Evolutionary conservation across 2,113 vertebrate genomes (phyloP).

Genomic region (Cochlearius cochlearius): DNA sequence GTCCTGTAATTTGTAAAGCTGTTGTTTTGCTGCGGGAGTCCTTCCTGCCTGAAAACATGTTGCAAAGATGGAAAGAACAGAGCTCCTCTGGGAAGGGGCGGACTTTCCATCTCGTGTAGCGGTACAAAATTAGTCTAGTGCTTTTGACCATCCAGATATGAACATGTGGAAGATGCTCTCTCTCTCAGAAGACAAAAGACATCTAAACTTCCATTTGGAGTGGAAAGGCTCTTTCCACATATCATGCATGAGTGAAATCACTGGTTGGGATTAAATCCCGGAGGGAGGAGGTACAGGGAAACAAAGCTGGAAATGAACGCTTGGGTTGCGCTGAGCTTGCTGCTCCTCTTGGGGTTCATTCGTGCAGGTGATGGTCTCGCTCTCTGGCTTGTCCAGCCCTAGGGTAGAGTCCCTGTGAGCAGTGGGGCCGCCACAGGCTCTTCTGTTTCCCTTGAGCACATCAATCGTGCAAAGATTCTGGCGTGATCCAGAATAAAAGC

Average conservation of each 20-base stretch:
- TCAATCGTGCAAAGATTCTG: not conserved
- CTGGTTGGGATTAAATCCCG: not conserved
- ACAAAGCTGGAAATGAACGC: not conserved
- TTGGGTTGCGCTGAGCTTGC: not conserved
- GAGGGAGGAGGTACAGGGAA: not conserved
- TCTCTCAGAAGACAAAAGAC: not conserved
- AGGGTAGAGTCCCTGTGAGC: accelerated
- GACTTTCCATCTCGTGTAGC: accelerated
- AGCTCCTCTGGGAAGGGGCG: not conserved
- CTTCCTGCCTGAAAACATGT: not conserved
- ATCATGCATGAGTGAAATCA: not conserved
- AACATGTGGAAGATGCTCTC: not conserved
- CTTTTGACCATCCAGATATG: not conserved
- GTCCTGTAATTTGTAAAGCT: not conserved
- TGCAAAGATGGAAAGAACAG: not conserved
- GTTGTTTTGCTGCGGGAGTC: not conserved
- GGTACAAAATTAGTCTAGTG: not conserved
- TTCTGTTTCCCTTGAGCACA: accelerated
- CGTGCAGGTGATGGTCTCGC: accelerated
- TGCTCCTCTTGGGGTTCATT: not conserved
- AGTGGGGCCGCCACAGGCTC: not conserved
- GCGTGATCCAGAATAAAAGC: not conserved
- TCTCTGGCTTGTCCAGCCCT: not conserved
- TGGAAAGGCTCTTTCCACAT: not conserved
- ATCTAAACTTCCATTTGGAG: not conserved